Evolutionary conservation across 1,140 invertebrate species (phyloP).

Genomic region (Drosophila ambigua): DNA sequence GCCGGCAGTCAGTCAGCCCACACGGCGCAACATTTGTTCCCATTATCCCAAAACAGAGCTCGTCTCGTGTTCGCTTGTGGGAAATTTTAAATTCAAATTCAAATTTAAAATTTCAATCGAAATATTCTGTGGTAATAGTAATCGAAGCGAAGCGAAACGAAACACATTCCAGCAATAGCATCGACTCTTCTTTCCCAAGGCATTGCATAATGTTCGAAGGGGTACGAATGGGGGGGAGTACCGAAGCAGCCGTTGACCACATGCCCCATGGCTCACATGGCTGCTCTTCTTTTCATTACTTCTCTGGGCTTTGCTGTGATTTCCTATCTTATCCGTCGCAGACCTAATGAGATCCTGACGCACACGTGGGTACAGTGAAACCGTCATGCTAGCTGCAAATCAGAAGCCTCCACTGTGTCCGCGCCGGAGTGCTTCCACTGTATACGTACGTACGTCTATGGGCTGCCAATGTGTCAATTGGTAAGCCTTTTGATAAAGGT

Average conservation of each 20-base stretch:
- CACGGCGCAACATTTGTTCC: slow-evolving; percentile 16
- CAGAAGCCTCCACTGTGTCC: too few relatives aligned
- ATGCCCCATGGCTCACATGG: slow-evolving; percentile 54
- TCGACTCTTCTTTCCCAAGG: too few relatives aligned
- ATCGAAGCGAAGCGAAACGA: too few relatives aligned
- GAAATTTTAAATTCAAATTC: slow-evolving; percentile 4
- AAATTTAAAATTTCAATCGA: slow-evolving; percentile 15
- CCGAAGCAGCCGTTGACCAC: slow-evolving; percentile 23
- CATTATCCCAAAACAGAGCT: slow-evolving; percentile 4
- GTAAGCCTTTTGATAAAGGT: slow-evolving; percentile 18
- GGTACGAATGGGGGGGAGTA: too few relatives aligned
- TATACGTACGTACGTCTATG: too few relatives aligned
- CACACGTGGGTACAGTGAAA: not conserved
- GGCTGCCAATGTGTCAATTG: too few relatives aligned
- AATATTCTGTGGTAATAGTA: not conserved
- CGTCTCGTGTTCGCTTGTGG: slow-evolving; percentile 16
- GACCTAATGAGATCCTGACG: slow-evolving; percentile 65
- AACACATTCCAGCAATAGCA: too few relatives aligned
- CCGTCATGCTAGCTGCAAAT: too few relatives aligned
- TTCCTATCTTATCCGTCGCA: slow-evolving; percentile 63
- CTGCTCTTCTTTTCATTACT: slow-evolving; percentile 8
- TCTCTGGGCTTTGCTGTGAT: not conserved
- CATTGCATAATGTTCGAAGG: not conserved
- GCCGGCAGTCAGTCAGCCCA: slow-evolving; percentile 15
- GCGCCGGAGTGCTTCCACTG: too few relatives aligned